phyloP scores from a whole-genome alignment of 2,888 invertebrate species.

The Drosophila barbarae region DNA sequence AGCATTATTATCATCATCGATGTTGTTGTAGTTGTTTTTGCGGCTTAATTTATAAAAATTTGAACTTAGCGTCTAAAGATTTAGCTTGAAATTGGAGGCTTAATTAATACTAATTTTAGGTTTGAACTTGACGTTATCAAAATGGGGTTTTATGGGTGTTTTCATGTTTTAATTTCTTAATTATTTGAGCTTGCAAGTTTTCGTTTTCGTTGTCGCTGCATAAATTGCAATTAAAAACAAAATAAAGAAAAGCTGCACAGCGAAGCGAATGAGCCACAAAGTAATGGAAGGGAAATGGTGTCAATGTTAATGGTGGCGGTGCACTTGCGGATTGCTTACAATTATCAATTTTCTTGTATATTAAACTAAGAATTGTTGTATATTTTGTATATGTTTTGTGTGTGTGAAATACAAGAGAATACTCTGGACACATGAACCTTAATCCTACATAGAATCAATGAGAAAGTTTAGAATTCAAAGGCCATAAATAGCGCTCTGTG shows the following conservation, averaged over 20 bases:
- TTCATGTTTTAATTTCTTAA: constrained; percentile 6
- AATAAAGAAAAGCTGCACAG: constrained; percentile 43
- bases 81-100: constrained; percentile 45
- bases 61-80: constrained; percentile 55
- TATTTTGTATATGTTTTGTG: constrained; percentile 47
- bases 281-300: constrained; percentile 48
- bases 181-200: constrained; percentile 34
- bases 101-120: constrained; percentile 51
- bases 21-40: constrained; percentile 3
- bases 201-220: constrained; percentile 23
- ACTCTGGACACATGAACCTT: constrained; percentile 21
- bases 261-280: constrained; percentile 35
- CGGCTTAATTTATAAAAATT: constrained; percentile 54
- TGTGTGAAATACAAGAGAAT: constrained; percentile 41
- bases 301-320: constrained; percentile 54
- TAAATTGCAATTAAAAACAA: constrained; percentile 36
- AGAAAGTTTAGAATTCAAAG: constrained; percentile 34
- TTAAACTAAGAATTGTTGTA: constrained; percentile 63
- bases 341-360: constrained; percentile 52
- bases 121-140: constrained; percentile 33
- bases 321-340: constrained; percentile 47
- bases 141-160: constrained; percentile 1
- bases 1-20: constrained; percentile 29
- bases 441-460: constrained; percentile 23
- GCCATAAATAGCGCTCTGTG: constrained; percentile 5